These are phyloP conservation scores for Amphipoea oculea DNA, from an alignment of 2,888 invertebrate genomes.

Conservation along the genomic window DNA sequence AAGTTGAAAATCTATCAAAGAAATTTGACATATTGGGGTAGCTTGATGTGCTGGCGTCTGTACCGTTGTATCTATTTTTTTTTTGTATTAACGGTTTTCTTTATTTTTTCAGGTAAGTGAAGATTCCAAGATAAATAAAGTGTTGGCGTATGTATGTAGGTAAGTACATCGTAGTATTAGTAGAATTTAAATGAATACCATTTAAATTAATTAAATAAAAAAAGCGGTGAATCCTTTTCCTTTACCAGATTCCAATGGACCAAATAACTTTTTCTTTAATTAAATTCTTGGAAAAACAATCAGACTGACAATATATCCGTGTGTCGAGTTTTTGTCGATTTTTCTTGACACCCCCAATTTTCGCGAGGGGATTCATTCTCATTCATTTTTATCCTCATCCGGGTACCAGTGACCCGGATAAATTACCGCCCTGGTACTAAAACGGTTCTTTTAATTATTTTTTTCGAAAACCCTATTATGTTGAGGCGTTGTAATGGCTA, in stretches of 20 bases:
- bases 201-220: background rate
- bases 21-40: too few relatives aligned
- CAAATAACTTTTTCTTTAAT: conserved; percentile 17
- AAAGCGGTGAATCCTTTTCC: background rate
- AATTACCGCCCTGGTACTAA: conserved; percentile 68
- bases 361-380: conserved; percentile 66
- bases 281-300: conserved; percentile 35
- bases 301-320: conserved; percentile 32
- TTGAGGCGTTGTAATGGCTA: conserved; percentile 55
- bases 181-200: too few relatives aligned
- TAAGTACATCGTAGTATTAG: background rate
- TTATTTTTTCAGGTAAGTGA: conserved; percentile 54
- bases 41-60: too few relatives aligned
- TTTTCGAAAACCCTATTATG: conserved; percentile 62
- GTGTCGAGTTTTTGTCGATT: conserved; percentile 57
- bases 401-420: conserved; percentile 60
- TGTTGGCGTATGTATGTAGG: background rate
- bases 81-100: background rate
- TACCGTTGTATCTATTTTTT: background rate
- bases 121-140: background rate
- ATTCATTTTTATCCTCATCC: conserved; percentile 66
- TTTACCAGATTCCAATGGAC: background rate
- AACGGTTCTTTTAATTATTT: conserved; percentile 75
- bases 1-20: too few relatives aligned
- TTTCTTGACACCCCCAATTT: conserved; percentile 66